These are phyloP conservation scores for Hippasteria phrygiana DNA, from an alignment of 53 echinoderm and acorn worm species.

Conservation along the genomic window DNA sequence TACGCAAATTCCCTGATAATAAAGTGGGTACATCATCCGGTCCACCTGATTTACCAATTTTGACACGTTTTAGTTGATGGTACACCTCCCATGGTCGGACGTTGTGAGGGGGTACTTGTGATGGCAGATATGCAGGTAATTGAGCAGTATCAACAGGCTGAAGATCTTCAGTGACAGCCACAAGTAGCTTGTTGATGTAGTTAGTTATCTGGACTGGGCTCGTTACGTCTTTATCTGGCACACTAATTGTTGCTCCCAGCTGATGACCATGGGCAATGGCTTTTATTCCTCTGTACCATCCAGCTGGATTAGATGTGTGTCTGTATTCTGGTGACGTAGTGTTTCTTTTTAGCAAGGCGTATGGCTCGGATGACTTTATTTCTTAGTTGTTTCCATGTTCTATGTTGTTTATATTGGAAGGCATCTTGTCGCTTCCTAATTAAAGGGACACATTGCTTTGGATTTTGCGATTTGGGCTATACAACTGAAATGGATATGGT, in stretches of 20 bases:
- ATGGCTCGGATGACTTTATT: conserved; percentile 37
- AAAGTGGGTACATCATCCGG: conserved; percentile 21
- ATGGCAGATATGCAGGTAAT: conserved; percentile 34
- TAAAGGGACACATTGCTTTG: conserved; percentile 35
- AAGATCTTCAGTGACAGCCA: background rate
- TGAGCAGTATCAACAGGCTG: background rate
- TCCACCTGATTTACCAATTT: conserved; percentile 27
- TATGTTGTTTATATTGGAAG: background rate
- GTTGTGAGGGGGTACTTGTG: background rate
- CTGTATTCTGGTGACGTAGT: conserved; percentile 15
- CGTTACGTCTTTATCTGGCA: background rate
- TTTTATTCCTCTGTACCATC: conserved; percentile 40
- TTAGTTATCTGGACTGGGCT: background rate
- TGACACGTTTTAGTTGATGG: conserved; percentile 16
- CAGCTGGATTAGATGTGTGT: background rate
- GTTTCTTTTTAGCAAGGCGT: conserved; percentile 12
- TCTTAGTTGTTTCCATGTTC: background rate
- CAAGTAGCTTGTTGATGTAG: background rate
- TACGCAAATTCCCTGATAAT: conserved; percentile 36
- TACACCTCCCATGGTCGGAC: conserved; percentile 20
- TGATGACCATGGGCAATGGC: background rate
- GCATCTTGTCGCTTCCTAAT: conserved; percentile 23
- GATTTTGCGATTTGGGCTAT: conserved; percentile 1
- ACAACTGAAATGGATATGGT: too few species aligned
- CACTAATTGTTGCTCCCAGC: background rate